Base-by-base conservation (phyloP, 2,888 invertebrate genomes). In the Callosobruchus maculatus region DNA sequence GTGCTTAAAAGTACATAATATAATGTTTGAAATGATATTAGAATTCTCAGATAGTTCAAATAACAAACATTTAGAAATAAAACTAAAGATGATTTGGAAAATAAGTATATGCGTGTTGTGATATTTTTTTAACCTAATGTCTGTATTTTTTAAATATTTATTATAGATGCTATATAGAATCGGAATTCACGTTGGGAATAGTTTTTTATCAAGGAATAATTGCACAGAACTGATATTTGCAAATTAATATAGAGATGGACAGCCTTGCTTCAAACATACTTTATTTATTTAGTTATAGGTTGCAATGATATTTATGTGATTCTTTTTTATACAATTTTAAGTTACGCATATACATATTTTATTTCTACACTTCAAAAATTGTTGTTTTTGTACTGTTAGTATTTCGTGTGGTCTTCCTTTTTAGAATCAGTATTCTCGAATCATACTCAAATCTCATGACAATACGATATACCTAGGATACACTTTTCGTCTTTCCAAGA, bases 371-470 rank as follows among this genome's bases (percentile, higher is more conserved):
- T 21, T 68, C 20, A 21, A 68, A 68, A 68, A 21, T 22, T 68
- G 68, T n/a, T 68, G 68, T n/a, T 31, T 31, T 71, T 30, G 9
- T 31, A 71, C 71, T 71, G 30, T 71, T 71, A 13, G n/a, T 49
- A 49, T 77, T 80, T 80, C 76, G 76, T 77, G 73, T 75, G 71
- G 72, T 71, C 72, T 71, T 31, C 22, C 73, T 77, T 73, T 71
- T 71, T 73, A 74, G 70, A 68, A 80, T 79, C 79, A 80, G 80
- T 81, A 81, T 80, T 79, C 75, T 77, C 77, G 73, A 77, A 79
- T 80, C 22, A 81, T 85, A 85, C 85, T 85, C 85, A 85, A 82
- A 86, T 84, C 85, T 84, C 84, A 84, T 84, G 86, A 86, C 86
- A 86, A 86, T 86, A 86, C 85, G 82, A 82, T 82, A 82, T 80